Conservation (phyloP, 2,888 invertebrate genomes). For the Ligdia adustata region DNA sequence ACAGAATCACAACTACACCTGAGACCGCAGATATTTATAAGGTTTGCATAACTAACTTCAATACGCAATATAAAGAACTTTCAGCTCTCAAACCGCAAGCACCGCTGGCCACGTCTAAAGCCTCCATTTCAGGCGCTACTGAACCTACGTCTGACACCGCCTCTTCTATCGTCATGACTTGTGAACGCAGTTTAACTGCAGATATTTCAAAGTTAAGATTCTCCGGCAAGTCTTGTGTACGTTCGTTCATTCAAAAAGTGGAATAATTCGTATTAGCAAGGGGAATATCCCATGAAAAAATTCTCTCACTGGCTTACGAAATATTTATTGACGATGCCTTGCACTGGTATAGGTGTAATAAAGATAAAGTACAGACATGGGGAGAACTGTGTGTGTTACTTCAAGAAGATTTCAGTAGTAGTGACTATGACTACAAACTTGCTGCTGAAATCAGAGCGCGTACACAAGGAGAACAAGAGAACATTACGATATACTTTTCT, state of each 20-base stretch:
- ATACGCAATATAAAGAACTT: not conserved
- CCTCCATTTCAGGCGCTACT: not conserved
- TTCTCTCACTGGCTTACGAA: conserved; percentile 13
- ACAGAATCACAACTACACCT: conserved; percentile 1
- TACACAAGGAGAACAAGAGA: conserved; percentile 34
- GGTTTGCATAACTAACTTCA: not conserved
- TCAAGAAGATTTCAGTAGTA: conserved; percentile 24
- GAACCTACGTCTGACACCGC: not conserved
- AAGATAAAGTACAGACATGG: conserved; percentile 22
- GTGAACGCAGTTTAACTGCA: conserved; percentile 4
- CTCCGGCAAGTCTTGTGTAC: conserved; percentile 27
- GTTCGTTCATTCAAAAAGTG: conserved; percentile 20
- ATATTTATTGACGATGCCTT: conserved; percentile 27
- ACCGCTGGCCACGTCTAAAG: not conserved
- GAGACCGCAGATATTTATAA: conserved; percentile 3
- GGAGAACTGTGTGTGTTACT: conserved; percentile 12
- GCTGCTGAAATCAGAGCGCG: conserved; percentile 27
- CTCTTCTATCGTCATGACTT: conserved; percentile 8
- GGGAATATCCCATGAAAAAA: conserved; percentile 10
- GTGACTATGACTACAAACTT: conserved; percentile 32
- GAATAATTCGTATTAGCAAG: conserved; percentile 16
- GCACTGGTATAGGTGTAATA: conserved; percentile 29
- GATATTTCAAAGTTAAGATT: conserved; percentile 13
- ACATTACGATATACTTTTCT: conserved; percentile 33
- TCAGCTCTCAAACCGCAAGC: not conserved